These are phyloP conservation scores for Drosophila orena DNA, from an alignment of 1,140 invertebrate genomes.

Conservation along the genomic window DNA sequence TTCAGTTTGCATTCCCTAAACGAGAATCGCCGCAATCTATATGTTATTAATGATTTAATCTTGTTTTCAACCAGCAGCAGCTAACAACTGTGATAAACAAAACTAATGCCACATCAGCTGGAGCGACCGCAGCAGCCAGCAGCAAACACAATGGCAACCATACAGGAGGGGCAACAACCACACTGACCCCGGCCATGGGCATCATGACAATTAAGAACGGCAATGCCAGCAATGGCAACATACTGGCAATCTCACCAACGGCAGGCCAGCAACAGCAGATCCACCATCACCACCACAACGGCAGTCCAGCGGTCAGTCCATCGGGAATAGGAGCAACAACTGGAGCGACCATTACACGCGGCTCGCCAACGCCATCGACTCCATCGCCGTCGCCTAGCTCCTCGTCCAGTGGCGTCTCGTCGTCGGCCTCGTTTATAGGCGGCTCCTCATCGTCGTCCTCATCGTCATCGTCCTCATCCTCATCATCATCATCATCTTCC, in stretches of 20 bases:
- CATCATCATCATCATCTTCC: slow-evolving; percentile 61
- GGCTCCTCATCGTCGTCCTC: slow-evolving; percentile 53
- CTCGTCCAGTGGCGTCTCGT: slow-evolving; percentile 77
- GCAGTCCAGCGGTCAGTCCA: slow-evolving; percentile 66
- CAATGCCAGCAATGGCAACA: slow-evolving; percentile 17
- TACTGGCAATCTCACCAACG: slow-evolving; percentile 42
- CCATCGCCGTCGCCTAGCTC: slow-evolving; percentile 81
- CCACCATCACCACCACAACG: slow-evolving; percentile 9
- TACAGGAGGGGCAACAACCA: slow-evolving; percentile 23
- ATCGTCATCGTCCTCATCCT: slow-evolving; percentile 49
- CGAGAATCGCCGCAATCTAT: not conserved
- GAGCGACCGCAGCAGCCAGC: slow-evolving; percentile 12
- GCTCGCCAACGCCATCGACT: slow-evolving; percentile 81
- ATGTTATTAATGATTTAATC: not conserved
- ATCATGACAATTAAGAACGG: slow-evolving; percentile 51
- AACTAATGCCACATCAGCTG: slow-evolving; percentile 42
- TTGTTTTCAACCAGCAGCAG: not conserved
- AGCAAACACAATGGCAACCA: slow-evolving; percentile 17
- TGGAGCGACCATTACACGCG: slow-evolving; percentile 53
- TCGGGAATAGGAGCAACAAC: not conserved
- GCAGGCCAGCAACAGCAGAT: slow-evolving; percentile 28
- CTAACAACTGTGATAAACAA: slow-evolving; percentile 75
- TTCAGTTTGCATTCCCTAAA: not conserved
- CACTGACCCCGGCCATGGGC: slow-evolving; percentile 43
- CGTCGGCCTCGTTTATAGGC: slow-evolving; percentile 75